These are phyloP conservation scores for Agapetus fuscipes DNA, from an alignment of 2,888 invertebrate species.

Conservation along the genomic window DNA sequence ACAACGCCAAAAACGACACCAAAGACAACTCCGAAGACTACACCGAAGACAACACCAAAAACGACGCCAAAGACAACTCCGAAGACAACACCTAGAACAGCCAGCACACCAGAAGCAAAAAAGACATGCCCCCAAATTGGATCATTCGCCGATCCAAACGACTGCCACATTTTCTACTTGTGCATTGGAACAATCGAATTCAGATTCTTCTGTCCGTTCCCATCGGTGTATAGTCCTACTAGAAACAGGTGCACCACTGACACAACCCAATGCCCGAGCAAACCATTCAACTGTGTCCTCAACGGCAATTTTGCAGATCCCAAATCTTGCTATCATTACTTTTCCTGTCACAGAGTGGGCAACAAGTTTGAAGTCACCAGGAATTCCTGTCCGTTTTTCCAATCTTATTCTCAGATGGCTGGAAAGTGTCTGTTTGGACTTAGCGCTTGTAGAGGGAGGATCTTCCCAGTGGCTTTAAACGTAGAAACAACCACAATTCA, in stretches of 20 bases:
- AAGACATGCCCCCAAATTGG: slow-evolving; percentile 2
- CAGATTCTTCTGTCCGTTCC: background rate
- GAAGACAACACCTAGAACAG: background rate
- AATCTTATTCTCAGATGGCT: background rate
- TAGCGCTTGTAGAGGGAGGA: background rate
- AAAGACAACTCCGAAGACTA: too few species aligned
- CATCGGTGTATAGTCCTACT: slow-evolving; percentile 4
- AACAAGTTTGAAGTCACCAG: background rate
- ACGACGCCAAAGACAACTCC: background rate
- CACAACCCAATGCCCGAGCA: slow-evolving; percentile 2
- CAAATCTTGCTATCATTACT: slow-evolving; percentile 4
- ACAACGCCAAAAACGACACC: too few species aligned
- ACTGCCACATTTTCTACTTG: slow-evolving; percentile 8
- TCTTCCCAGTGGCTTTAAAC: too few species aligned
- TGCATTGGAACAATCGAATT: slow-evolving; percentile 3
- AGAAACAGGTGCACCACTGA: background rate
- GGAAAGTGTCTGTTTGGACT: slow-evolving; percentile 2
- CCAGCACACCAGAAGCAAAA: background rate
- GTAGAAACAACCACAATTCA: too few species aligned
- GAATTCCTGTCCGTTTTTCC: background rate
- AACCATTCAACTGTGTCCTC: slow-evolving; percentile 2
- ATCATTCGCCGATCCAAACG: slow-evolving; percentile 3
- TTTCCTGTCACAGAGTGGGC: slow-evolving; percentile 2
- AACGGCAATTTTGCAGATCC: slow-evolving; percentile 9
- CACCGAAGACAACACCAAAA: slow-evolving; percentile 2